Evolutionary conservation across 2,888 invertebrate species (phyloP), one percentile per base, ranked within the genome.

Genomic region (Leptinotarsa juncta): DNA sequence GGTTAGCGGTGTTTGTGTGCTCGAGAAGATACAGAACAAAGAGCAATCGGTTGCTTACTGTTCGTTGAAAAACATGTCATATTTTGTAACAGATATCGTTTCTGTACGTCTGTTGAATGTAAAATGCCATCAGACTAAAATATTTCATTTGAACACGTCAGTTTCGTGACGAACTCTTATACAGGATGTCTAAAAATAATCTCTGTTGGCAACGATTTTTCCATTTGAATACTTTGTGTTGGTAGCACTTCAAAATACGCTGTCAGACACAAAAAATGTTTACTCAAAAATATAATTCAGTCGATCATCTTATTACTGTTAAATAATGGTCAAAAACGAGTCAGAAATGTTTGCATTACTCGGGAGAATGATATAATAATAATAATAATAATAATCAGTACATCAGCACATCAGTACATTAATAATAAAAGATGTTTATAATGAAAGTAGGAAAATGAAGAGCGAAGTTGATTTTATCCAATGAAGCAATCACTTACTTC

Each of bases 81-180:
- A 62, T 42, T 62, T 42, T n/a, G 62, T 62, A 62, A 62, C 42
- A 26, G 62, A 62, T 62, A 62, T 32, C 62, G n/a, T 62, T 32
- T 4, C 15, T 57, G 57, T 57, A 23, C 18, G 57, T 15, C 23
- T 57, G 57, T 20, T 57, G 57, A 57, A 15, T 57, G 23, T 26
- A 20, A 12, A 57, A 15, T 57, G 57, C 57, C 57, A 14, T 57
- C 57, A 23, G 23, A 23, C 15, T 14, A 57, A 57, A 53, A 53
- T 53, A 53, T 20, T 20, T 57, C 20, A 20, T 23, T 20, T 51
- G 51, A 51, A 7, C 51, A 51, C n/a, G 4, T 53, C n/a, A 57
- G 57, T 20, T 20, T 18, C 55, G 10, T 18, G n/a, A 18, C 7
- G 20, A 4, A n/a, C 55, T 32, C 26, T 55, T 16, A 18, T 55